Conservation (phyloP, 2,797 vertebrate species). For the Macropus fuliginosus region DNA sequence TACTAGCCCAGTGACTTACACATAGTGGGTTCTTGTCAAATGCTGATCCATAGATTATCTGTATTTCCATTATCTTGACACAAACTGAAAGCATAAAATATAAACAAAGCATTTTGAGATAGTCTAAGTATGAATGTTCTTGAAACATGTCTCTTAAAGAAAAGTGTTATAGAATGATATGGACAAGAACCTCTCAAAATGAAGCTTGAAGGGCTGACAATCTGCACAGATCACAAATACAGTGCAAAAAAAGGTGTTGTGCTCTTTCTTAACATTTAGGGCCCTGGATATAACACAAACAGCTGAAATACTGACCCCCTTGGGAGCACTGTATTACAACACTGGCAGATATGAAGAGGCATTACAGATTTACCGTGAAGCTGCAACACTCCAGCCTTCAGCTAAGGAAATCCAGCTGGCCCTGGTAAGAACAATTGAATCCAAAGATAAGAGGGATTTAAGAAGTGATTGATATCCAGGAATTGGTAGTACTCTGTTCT, state of each 20-base stretch:
- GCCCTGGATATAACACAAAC: slow-evolving; percentile 92
- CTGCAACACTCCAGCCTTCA: slow-evolving; percentile 88
- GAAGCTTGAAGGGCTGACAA: not conserved
- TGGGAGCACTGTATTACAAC: slow-evolving; percentile 97
- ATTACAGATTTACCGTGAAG: slow-evolving; percentile 92
- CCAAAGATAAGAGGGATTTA: not conserved
- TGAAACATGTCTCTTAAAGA: not conserved
- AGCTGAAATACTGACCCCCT: slow-evolving; percentile 92
- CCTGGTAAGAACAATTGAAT: slow-evolving; percentile 86
- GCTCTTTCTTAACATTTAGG: slow-evolving; percentile 81
- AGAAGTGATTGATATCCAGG: not conserved
- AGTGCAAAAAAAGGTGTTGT: not conserved
- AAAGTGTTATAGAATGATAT: not conserved
- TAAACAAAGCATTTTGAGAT: not conserved
- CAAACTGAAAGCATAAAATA: not conserved
- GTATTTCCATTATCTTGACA: not conserved
- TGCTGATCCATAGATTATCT: not conserved
- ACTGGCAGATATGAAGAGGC: slow-evolving; percentile 95
- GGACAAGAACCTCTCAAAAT: not conserved
- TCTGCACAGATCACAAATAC: not conserved
- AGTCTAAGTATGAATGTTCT: not conserved
- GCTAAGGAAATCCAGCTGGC: slow-evolving; percentile 93
- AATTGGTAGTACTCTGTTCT: not conserved
- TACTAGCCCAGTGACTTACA: not conserved
- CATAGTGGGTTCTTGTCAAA: not conserved